A percentile compares a stretch with the other conserved stretches of the same genome.
phyloP scores from a whole-genome alignment of 2,797 vertebrate species.

The Margarornis squamiger region DNA sequence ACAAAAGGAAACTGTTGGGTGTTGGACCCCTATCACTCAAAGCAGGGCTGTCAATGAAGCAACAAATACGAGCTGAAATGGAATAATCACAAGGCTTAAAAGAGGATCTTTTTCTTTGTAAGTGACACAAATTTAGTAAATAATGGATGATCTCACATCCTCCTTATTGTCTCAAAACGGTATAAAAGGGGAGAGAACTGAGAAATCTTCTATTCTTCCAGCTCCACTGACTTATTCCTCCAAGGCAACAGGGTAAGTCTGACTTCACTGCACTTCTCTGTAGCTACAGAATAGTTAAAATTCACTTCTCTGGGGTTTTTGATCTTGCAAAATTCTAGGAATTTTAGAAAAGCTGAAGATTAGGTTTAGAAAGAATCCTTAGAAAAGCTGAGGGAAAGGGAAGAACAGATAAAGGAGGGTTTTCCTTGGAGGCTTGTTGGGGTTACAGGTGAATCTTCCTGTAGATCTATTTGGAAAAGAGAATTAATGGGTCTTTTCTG shows the following conservation, averaged over 20 bases:
- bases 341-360: not conserved
- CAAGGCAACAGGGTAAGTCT: not conserved
- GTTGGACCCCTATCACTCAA: not conserved
- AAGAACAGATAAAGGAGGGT: not conserved
- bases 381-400: not conserved
- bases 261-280: not conserved
- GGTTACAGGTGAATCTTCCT: not conserved
- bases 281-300: not conserved
- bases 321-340: not conserved
- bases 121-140: not conserved
- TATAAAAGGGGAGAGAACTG: not conserved
- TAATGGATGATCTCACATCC: not conserved
- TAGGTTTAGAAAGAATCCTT: not conserved
- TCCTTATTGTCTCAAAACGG: not conserved
- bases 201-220: not conserved
- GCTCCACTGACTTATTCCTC: not conserved
- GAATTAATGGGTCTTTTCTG: not conserved
- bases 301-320: not conserved
- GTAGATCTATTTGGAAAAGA: not conserved
- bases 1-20: not conserved
- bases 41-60: not conserved
- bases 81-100: not conserved
- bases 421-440: not conserved
- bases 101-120: not conserved
- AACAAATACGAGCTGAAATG: not conserved